Base-by-base conservation (phyloP, 2,797 vertebrate species). In the Moxostoma hubbsi region DNA sequence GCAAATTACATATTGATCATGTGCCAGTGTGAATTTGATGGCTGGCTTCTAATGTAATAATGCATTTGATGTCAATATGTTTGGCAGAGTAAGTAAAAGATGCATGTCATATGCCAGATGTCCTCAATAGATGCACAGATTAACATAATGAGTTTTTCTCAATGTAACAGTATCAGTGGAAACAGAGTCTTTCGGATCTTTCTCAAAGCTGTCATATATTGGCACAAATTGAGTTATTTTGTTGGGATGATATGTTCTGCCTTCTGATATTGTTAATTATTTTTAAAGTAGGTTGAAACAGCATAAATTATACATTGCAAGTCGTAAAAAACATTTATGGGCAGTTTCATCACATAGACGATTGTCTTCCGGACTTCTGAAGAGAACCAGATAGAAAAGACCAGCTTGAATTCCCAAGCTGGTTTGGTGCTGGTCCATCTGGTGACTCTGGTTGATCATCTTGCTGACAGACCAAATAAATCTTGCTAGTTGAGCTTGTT, bases 1-100 rank as follows among this genome's bases (percentile, higher is more conserved):
- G 80, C 78, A 87, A 84, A 83, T 89, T 75, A 84, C 85, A 82
- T 88, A 84, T 86, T 69, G 87, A 88, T 83, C 53, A 47, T 73
- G 58, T 78, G 73, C 85, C 84, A 69, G 57, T 16, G 62, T 65
- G 77, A 82, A 83, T 83, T 80, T 85, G 81, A 83, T 82, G 59
- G 73, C 63, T 73, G 55, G 11, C 11, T 9, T 61, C 64, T 36
- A 61, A 77, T 79, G 84, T 81, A 69, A 61, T 81, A 64, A 79
- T 73, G 72, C 81, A 84, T 65, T 66, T 82, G 75, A 84, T 79
- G 79, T 79, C 82, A 85, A 68, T 54, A 51, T 64, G 58, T 66
- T 3, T 70, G 75, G 63, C 66, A 66, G 70, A 76, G 78, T 82
- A 75, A 68, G 81, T 73, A 77, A 62, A 77, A 76, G 80, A 84